A percentile compares a stretch with the other conserved stretches of the same genome.
Evolutionary conservation across 2,797 vertebrate species (phyloP).

Genomic region (Parotocinclus haroldoi): DNA sequence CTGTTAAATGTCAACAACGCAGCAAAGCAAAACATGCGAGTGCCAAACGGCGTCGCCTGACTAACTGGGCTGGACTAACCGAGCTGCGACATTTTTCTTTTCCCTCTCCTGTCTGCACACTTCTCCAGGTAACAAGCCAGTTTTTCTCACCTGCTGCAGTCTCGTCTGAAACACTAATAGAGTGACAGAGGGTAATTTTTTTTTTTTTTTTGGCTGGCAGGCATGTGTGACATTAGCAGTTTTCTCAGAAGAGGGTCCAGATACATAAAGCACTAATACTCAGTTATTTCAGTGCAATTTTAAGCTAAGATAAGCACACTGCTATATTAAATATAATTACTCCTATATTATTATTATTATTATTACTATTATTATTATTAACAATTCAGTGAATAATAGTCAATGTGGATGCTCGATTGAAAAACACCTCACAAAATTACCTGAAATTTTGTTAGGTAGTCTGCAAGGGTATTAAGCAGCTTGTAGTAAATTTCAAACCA

Average conservation of each 20-base stretch:
- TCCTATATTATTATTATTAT: no score
- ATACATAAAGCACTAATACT: not conserved
- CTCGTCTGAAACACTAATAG: slow-evolving; percentile 9
- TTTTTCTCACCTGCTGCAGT: slow-evolving; percentile 19
- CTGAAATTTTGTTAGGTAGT: slow-evolving; percentile 93
- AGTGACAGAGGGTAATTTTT: slow-evolving; percentile 2
- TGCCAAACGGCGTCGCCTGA: slow-evolving; percentile 34
- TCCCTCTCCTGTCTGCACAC: slow-evolving; percentile 20
- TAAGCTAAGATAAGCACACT: no score
- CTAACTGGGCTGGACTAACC: slow-evolving; percentile 35
- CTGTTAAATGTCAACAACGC: slow-evolving; percentile 69
- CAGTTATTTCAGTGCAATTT: no score
- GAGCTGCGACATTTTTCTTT: slow-evolving; percentile 21
- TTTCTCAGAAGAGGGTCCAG: slow-evolving; percentile 8
- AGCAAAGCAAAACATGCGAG: slow-evolving; percentile 32
- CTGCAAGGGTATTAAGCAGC: slow-evolving; percentile 92
- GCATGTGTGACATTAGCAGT: slow-evolving; percentile 10
- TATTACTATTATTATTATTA: no score
- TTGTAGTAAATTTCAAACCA: slow-evolving; percentile 99
- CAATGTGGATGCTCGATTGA: no score
- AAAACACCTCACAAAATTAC: slow-evolving; percentile 63
- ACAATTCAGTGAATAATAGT: no score
- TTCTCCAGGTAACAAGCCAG: not conserved
- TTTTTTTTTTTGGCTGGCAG: not conserved
- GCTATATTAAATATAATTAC: no score